Percentiles rank a stretch among this genome's conserved stretches.
These are phyloP conservation scores for Perccottus glenii DNA, from an alignment of 2,113 vertebrate species.

Conservation along the genomic window DNA sequence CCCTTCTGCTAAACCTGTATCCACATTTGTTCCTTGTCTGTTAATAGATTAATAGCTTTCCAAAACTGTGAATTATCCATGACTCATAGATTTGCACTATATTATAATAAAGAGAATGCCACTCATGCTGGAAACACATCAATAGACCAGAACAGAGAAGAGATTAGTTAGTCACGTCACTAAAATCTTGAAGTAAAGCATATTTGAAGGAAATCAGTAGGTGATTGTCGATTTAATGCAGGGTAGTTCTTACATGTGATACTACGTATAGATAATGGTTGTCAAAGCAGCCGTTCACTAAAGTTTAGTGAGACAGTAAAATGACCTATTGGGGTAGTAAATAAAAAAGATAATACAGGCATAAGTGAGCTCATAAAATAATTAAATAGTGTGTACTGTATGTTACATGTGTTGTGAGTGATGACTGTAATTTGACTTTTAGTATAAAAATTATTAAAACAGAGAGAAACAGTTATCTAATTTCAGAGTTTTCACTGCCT, in stretches of 20 bases:
- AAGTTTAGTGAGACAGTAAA: no score
- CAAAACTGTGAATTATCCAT: slow-evolving; percentile 51
- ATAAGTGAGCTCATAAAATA: no score
- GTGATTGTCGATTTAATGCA: no score
- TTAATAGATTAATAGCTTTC: background rate
- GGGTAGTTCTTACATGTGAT: no score
- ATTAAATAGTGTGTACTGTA: no score
- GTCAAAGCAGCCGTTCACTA: background rate
- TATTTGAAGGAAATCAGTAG: background rate
- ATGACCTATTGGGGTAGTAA: no score
- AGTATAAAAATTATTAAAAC: no score
- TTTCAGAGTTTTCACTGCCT: no score
- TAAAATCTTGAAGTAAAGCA: slow-evolving; percentile 4
- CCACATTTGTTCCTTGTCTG: background rate
- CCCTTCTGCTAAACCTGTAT: background rate
- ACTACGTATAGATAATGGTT: background rate
- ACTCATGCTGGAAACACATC: slow-evolving; percentile 18
- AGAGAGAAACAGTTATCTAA: no score
- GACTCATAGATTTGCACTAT: slow-evolving; percentile 44
- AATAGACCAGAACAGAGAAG: background rate
- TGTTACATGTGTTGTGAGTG: no score
- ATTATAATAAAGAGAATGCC: slow-evolving; percentile 13
- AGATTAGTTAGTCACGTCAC: slow-evolving; percentile 5
- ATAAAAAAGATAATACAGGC: no score
- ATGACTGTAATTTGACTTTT: no score